A percentile compares a stretch with the other conserved stretches of the same genome.
Conservation (phyloP, 2,797 vertebrate genomes). For the Ataeniobius toweri region DNA sequence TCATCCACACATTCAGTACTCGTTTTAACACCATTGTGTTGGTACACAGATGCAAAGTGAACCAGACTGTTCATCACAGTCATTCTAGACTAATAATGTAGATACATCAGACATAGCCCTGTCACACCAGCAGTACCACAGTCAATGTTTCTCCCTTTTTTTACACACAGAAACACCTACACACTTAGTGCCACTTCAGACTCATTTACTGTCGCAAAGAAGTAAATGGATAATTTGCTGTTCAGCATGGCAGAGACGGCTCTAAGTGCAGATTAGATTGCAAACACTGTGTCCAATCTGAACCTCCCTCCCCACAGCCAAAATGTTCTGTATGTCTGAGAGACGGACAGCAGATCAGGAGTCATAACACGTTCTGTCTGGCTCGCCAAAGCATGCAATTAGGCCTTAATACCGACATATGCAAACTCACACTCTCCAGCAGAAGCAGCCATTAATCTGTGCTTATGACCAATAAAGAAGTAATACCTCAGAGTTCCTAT, state of each 20-base stretch:
- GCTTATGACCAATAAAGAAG: constrained; percentile 54
- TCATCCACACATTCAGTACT: background rate
- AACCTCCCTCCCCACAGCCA: constrained; percentile 14
- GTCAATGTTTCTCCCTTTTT: constrained; percentile 15
- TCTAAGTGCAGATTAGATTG: constrained; percentile 66
- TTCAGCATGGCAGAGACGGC: constrained; percentile 69
- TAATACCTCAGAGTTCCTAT: constrained; percentile 51
- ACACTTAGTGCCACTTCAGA: constrained; percentile 50
- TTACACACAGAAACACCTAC: constrained; percentile 10
- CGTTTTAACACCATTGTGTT: background rate
- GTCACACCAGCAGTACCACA: background rate
- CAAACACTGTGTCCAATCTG: constrained; percentile 61
- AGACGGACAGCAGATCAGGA: constrained; percentile 75
- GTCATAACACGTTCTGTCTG: constrained; percentile 76
- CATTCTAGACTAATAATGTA: background rate
- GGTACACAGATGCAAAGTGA: background rate
- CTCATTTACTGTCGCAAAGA: constrained; percentile 65
- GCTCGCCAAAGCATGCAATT: constrained; percentile 55
- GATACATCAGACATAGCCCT: background rate
- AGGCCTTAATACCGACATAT: constrained; percentile 36
- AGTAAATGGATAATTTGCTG: constrained; percentile 76
- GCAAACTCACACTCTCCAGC: constrained; percentile 38
- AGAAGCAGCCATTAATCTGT: constrained; percentile 33
- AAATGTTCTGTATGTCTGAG: constrained; percentile 55
- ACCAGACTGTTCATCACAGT: background rate